Conservation (phyloP, 2,888 invertebrate species). For the Drosophila mercatorum region DNA sequence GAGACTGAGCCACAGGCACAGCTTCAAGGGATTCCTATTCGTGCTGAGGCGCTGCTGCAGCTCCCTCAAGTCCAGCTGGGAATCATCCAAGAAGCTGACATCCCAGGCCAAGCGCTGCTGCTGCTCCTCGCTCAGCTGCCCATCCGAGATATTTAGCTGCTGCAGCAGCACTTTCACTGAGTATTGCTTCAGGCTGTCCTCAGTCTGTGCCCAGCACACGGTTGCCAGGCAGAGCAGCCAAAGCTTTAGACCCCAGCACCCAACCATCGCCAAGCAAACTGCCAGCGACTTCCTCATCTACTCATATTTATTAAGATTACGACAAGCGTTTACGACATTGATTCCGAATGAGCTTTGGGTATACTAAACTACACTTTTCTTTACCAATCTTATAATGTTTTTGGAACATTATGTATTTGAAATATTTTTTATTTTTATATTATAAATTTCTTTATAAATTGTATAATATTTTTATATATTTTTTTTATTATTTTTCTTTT, state of each 20-base stretch:
- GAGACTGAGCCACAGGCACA: constrained; percentile 58
- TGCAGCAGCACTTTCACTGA: constrained; percentile 5
- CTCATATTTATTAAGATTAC: constrained; percentile 17
- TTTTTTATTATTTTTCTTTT: neutral
- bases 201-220: constrained; percentile 1
- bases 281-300: constrained; percentile 9
- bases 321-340: too few relatives aligned
- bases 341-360: neutral
- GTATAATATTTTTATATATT: too few relatives aligned
- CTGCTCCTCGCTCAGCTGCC: constrained; percentile 12
- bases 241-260: neutral
- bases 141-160: constrained; percentile 12
- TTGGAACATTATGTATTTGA: too few relatives aligned
- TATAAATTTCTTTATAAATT: too few relatives aligned
- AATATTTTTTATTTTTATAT: too few relatives aligned
- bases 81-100: constrained; percentile 29
- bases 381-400: too few relatives aligned
- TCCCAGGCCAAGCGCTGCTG: constrained; percentile 56
- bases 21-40: constrained; percentile 43
- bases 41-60: constrained; percentile 40
- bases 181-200: neutral
- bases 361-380: too few relatives aligned
- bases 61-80: constrained; percentile 4
- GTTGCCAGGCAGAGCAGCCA: constrained; percentile 1
- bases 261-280: constrained; percentile 44